phyloP scores from a whole-genome alignment of 2,113 vertebrate species.

The Hystrix brachyura region DNA sequence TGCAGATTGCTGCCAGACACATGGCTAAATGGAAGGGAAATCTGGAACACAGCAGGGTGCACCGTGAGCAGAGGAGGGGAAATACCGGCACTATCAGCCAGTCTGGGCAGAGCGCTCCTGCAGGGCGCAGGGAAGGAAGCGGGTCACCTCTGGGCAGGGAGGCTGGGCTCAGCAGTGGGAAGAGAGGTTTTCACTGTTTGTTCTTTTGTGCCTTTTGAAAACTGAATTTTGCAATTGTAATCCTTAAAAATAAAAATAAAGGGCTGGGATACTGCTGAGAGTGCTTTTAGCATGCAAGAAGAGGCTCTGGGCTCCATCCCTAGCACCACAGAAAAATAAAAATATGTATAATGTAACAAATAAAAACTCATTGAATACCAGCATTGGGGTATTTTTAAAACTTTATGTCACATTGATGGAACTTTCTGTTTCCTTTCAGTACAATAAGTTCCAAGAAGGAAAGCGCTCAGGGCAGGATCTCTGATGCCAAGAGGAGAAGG shows the following conservation, averaged over 20 bases:
- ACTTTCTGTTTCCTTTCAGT: conserved; percentile 38
- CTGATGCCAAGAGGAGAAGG: neutral
- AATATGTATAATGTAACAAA: neutral
- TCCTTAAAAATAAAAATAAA: neutral
- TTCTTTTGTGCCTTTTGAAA: conserved; percentile 7
- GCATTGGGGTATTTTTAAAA: neutral
- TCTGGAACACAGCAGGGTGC: neutral
- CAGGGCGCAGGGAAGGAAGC: neutral
- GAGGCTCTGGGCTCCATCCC: neutral
- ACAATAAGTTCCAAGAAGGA: neutral
- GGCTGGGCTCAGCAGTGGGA: no score
- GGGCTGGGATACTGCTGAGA: neutral
- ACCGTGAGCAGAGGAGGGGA: neutral
- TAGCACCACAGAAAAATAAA: neutral
- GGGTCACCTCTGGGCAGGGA: neutral
- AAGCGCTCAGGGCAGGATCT: neutral
- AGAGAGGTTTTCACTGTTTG: neutral
- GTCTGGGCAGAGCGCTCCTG: rapidly evolving
- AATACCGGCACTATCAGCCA: rapidly evolving
- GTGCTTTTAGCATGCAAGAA: no score
- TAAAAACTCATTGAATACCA: neutral
- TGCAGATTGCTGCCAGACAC: neutral
- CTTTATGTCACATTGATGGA: neutral
- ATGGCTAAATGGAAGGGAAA: neutral
- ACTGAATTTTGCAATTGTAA: neutral